Evolutionary conservation across 2,888 invertebrate genomes (phyloP).

Genomic region (Abscondita cerata): DNA sequence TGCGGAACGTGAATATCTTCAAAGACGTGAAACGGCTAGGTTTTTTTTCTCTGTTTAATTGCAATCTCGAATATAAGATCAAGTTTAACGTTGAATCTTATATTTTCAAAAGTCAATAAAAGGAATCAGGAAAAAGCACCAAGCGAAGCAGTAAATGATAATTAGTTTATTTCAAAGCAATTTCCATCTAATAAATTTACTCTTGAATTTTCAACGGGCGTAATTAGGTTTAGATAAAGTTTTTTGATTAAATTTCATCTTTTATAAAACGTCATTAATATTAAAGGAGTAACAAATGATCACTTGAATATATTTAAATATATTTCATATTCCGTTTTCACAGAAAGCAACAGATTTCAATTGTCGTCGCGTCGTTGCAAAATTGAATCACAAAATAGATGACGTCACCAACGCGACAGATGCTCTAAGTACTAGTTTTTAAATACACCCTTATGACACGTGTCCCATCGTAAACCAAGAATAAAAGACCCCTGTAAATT

Average conservation of each 20-base stretch:
- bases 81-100: too few species aligned
- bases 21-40: too few species aligned
- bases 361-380: too few species aligned
- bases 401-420: slow-evolving; percentile 40
- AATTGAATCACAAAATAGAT: too few species aligned
- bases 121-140: neutral
- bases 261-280: neutral
- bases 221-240: slow-evolving; percentile 1
- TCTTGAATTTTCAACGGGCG: neutral
- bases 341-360: too few species aligned
- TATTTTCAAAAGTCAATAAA: neutral
- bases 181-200: slow-evolving; percentile 5
- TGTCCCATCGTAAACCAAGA: slow-evolving; percentile 33
- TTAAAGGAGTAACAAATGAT: too few species aligned
- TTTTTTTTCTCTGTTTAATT: too few species aligned
- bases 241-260: neutral
- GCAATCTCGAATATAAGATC: too few species aligned
- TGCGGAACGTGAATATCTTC: too few species aligned
- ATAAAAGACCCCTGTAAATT: slow-evolving; percentile 27
- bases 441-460: slow-evolving; percentile 34
- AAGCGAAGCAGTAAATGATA: slow-evolving; percentile 9
- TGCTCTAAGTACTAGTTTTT: slow-evolving; percentile 14
- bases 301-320: too few species aligned
- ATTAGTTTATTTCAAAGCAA: slow-evolving; percentile 9
- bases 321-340: too few species aligned